Base-by-base conservation (phyloP, 2,113 vertebrate species). In the Channa argus region DNA sequence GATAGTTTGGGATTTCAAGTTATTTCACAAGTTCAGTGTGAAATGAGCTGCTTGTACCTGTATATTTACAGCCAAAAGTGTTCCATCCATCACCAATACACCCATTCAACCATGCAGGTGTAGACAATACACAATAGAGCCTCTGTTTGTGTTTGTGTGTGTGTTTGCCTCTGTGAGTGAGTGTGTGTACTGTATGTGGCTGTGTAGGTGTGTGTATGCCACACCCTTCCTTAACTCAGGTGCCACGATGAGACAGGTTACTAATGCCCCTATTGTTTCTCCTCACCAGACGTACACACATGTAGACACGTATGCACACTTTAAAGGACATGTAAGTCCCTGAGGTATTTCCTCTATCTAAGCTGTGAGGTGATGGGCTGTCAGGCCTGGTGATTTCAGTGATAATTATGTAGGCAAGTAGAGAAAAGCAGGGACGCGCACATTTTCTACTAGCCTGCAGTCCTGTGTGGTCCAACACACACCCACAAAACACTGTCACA, bases 391-490 rank as follows among this genome's bases (percentile, higher is more conserved):
- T 86, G 86, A 87, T 88, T 70, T 74, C 53, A 70, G 62, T 14
- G 14, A 45, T 86, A 86, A 91, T 88, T 82, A 86, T 73, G 59
- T 2, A 58, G 78, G 54, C 43, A 82, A 76, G 63, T 66, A 69
- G 34, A 33, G 63, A 34, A 62, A 64, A 47, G 63, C 12, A 73
- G 12, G 55, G 49, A 66, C 39, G 38, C 45, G 0, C 69, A 58
- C 13, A 0, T 78, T 71, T 68, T 74, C 36, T 53, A 59, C 37
- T 24, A 6, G 53, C 14, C 63, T 58, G 49, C 63, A 82, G 49
- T 61, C 82, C 45, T 91, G 90, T 90, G 90, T 91, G 89, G 88
- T 91, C 88, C 68, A 5, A 79, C 74, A 75, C 83, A 85, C 86
- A 77, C 77, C 12, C 77, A 61, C 4, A 2, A 49, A 49, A 71